Conservation (phyloP, 2,113 vertebrate species). For the Melanotaenia duboulayi region DNA sequence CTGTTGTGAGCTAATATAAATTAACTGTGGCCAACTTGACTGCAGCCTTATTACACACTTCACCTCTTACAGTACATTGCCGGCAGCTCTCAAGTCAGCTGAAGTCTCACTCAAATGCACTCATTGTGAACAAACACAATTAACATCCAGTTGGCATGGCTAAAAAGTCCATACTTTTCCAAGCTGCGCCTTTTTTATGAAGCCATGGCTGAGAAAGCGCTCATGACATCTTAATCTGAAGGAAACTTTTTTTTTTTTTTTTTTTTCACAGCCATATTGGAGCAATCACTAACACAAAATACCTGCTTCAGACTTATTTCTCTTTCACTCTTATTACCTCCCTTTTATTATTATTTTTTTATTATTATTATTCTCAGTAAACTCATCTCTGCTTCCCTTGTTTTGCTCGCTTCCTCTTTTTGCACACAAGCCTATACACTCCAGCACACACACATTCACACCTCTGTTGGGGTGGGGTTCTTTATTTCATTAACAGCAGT, state of each 20-base stretch:
- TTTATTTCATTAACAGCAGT: conserved; percentile 78
- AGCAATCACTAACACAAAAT: not conserved
- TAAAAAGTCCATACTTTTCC: not conserved
- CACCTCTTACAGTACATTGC: not conserved
- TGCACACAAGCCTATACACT: conserved; percentile 29
- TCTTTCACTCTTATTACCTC: not conserved
- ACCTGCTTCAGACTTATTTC: too few species aligned
- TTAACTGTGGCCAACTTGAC: too few species aligned
- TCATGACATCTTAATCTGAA: not conserved
- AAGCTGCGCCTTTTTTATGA: too few species aligned
- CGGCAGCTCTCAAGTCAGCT: not conserved
- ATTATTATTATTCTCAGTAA: not conserved
- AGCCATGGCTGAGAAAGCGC: not conserved
- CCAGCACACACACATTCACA: conserved; percentile 32
- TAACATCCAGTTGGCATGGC: not conserved
- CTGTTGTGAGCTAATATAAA: too few species aligned
- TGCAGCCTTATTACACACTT: too few species aligned
- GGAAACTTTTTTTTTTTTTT: not conserved
- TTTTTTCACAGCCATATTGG: not conserved
- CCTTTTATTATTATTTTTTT: not conserved
- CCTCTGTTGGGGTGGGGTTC: conserved; percentile 69
- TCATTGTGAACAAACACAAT: not conserved
- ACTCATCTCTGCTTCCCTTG: conserved; percentile 1
- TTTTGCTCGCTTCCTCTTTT: conserved; percentile 4
- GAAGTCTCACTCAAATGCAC: not conserved